phyloP scores from a whole-genome alignment of 2,113 vertebrate genomes.

The Halcyon malimbica region DNA sequence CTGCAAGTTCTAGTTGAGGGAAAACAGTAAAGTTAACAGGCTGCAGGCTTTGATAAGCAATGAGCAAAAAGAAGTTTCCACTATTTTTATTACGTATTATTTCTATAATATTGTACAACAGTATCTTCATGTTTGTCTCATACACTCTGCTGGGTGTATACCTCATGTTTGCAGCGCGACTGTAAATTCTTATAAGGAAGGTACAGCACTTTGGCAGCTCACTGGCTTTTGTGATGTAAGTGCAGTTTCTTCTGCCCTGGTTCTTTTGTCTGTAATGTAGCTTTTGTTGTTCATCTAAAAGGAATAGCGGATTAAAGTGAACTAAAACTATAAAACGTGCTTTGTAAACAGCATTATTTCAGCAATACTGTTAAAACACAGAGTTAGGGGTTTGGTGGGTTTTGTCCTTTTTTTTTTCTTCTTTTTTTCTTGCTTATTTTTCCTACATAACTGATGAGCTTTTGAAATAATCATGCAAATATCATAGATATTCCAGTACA shows the following conservation, averaged over 20 bases:
- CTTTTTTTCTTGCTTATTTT: background rate
- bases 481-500: background rate
- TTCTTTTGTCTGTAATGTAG: background rate
- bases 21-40: constrained; percentile 17
- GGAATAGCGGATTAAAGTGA: background rate
- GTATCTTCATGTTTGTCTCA: background rate
- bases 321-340: background rate
- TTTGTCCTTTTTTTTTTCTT: background rate
- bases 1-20: constrained; percentile 39
- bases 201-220: background rate
- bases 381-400: background rate
- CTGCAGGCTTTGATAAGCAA: background rate
- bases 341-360: background rate
- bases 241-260: background rate
- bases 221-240: background rate
- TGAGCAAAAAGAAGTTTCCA: background rate
- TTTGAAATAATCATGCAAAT: background rate
- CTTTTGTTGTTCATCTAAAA: background rate
- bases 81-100: background rate
- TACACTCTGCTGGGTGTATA: background rate
- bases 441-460: background rate
- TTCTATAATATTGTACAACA: background rate
- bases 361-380: background rate
- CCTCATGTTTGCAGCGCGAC: background rate
- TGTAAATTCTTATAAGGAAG: background rate